phyloP scores from a whole-genome alignment of 2,888 invertebrate species.

The Seira musarum region DNA sequence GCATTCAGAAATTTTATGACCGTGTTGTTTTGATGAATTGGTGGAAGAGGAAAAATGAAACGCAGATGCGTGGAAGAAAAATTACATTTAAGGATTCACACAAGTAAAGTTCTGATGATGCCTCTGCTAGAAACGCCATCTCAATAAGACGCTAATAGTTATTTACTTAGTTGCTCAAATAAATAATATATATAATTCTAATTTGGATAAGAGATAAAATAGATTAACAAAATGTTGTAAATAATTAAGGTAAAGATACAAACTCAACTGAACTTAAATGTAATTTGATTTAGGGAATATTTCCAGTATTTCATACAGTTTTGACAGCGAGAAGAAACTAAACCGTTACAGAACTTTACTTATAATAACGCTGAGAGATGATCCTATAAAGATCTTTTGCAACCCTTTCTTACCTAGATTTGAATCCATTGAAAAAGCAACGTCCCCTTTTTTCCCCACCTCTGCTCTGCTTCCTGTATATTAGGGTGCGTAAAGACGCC shows the following conservation, averaged over 20 bases:
- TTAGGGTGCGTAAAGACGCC: slow-evolving; percentile 1
- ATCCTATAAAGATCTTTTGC: not conserved
- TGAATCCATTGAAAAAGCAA: too few relatives aligned
- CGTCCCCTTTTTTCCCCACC: too few relatives aligned
- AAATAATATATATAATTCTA: not conserved
- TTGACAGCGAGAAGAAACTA: too few relatives aligned
- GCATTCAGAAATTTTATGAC: slow-evolving; percentile 45
- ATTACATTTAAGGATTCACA: not conserved
- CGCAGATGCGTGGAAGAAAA: slow-evolving; percentile 41
- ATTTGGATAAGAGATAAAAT: not conserved
- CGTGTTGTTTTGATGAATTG: slow-evolving; percentile 47
- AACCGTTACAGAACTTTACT: not conserved
- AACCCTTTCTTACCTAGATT: not conserved
- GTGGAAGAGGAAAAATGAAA: slow-evolving; percentile 36
- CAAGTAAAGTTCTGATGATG: too few relatives aligned
- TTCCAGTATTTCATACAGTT: too few relatives aligned
- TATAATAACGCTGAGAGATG: not conserved
- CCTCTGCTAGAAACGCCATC: not conserved
- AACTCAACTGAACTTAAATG: too few relatives aligned
- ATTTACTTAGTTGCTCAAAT: not conserved
- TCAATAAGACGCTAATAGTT: not conserved
- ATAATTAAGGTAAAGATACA: too few relatives aligned
- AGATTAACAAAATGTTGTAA: not conserved
- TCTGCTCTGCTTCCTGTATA: slow-evolving; percentile 3
- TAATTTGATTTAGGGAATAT: too few relatives aligned